These are phyloP conservation scores for Xylota sylvarum DNA, from an alignment of 2,888 invertebrate species.

Conservation along the genomic window DNA sequence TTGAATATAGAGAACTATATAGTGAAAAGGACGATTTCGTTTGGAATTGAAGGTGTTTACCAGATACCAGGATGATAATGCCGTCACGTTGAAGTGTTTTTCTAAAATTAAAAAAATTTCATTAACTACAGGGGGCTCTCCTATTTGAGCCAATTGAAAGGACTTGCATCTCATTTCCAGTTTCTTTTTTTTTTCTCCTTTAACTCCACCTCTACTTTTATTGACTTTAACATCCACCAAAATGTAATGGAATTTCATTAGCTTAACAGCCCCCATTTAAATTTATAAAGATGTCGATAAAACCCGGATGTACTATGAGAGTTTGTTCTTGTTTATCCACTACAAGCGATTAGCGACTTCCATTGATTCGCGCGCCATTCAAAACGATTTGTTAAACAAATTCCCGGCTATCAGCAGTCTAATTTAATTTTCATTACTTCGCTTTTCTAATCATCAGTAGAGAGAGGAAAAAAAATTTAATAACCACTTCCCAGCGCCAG, in stretches of 20 bases:
- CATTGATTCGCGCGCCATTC: neutral
- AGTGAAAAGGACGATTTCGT: too few relatives aligned
- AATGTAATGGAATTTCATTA: conserved; percentile 19
- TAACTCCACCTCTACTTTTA: too few relatives aligned
- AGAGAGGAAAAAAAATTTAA: neutral
- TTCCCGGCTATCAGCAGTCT: conserved; percentile 14
- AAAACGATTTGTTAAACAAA: neutral
- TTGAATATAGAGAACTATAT: too few relatives aligned
- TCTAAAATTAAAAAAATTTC: too few relatives aligned
- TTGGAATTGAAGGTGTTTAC: too few relatives aligned
- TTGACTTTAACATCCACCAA: neutral
- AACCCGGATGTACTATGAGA: conserved; percentile 36
- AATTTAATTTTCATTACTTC: conserved; percentile 55
- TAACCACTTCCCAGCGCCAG: neutral
- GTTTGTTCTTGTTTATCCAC: conserved; percentile 33
- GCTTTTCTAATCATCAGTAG: conserved; percentile 48
- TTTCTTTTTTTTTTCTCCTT: too few relatives aligned
- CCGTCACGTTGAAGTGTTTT: too few relatives aligned
- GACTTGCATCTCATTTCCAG: too few relatives aligned
- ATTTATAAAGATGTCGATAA: conserved; percentile 33
- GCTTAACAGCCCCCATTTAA: conserved; percentile 10
- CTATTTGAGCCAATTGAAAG: too few relatives aligned
- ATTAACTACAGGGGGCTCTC: too few relatives aligned
- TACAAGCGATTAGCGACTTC: conserved; percentile 42
- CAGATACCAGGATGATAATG: too few relatives aligned